Evolutionary conservation across 2,888 invertebrate genomes (phyloP).

Genomic region (Erpobdella octoculata): DNA sequence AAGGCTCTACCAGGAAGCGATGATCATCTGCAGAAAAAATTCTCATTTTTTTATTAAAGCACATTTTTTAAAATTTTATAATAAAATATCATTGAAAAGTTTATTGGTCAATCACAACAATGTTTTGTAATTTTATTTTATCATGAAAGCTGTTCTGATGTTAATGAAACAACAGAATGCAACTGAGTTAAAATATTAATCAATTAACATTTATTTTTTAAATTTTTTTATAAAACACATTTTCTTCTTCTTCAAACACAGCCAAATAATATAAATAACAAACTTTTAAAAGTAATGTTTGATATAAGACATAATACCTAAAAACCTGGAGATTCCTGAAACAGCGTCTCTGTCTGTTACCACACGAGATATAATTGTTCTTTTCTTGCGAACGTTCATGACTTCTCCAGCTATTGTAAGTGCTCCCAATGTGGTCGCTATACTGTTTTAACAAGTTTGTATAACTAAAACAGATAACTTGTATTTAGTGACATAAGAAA

Average conservation of each 20-base stretch:
- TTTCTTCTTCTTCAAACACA: neutral
- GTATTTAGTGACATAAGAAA: neutral
- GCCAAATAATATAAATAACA: neutral
- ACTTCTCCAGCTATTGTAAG: slow-evolving; percentile 45
- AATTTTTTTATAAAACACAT: neutral
- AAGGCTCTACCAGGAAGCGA: slow-evolving; percentile 54
- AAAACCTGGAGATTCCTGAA: slow-evolving; percentile 50
- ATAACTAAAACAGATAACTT: neutral
- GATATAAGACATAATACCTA: slow-evolving; percentile 45
- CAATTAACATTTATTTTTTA: neutral
- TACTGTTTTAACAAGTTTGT: slow-evolving; percentile 40
- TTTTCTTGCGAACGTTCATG: slow-evolving; percentile 44
- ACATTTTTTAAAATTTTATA: too few species aligned
- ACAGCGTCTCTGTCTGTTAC: slow-evolving; percentile 53
- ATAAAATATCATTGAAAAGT: too few species aligned
- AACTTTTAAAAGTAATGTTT: neutral
- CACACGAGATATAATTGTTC: slow-evolving; percentile 49
- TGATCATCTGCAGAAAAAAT: slow-evolving; percentile 52
- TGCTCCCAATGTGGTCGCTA: slow-evolving; percentile 53
- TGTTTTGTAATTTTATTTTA: neutral
- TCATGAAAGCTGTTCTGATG: neutral
- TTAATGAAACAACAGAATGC: neutral
- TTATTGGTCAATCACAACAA: too few species aligned
- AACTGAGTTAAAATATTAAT: neutral
- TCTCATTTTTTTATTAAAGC: neutral